These are phyloP conservation scores for Hymenopus coronatus DNA, from an alignment of 2,888 invertebrate genomes.

Conservation along the genomic window DNA sequence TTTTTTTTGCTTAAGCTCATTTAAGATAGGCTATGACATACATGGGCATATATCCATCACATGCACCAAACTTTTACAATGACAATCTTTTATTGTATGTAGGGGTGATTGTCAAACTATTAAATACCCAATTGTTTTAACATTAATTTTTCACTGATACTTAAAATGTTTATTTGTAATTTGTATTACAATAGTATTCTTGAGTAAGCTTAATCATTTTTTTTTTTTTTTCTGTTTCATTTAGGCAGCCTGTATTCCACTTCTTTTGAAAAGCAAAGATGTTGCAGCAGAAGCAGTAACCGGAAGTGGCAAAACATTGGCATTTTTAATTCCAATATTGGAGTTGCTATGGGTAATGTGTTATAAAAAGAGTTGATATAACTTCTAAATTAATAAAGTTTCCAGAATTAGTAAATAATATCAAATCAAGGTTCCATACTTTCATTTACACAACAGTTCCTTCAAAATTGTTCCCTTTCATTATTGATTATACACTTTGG, in stretches of 20 bases:
- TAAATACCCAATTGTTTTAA: not conserved
- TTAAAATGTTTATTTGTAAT: not conserved
- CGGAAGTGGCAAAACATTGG: slow-evolving; percentile 96
- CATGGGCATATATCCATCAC: too few species aligned
- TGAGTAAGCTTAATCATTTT: not conserved
- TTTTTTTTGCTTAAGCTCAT: too few species aligned
- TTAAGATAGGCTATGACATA: too few species aligned
- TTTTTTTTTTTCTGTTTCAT: slow-evolving; percentile 24
- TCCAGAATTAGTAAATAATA: too few species aligned
- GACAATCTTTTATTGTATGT: too few species aligned
- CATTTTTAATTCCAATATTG: slow-evolving; percentile 89
- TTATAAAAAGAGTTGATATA: not conserved
- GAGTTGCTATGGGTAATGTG: slow-evolving; percentile 66
- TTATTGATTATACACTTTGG: too few species aligned
- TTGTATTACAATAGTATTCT: not conserved
- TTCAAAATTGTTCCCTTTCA: too few species aligned
- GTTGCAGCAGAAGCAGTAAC: slow-evolving; percentile 98
- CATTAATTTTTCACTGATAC: not conserved
- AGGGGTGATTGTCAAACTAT: too few species aligned
- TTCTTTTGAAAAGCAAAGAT: slow-evolving; percentile 87
- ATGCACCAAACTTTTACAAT: too few species aligned
- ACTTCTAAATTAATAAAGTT: too few species aligned
- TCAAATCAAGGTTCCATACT: too few species aligned
- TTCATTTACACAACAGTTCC: too few species aligned
- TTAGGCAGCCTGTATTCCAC: slow-evolving; percentile 83